Base-by-base conservation (phyloP, 1,140 invertebrate genomes). In the Chlorops oryzae region DNA sequence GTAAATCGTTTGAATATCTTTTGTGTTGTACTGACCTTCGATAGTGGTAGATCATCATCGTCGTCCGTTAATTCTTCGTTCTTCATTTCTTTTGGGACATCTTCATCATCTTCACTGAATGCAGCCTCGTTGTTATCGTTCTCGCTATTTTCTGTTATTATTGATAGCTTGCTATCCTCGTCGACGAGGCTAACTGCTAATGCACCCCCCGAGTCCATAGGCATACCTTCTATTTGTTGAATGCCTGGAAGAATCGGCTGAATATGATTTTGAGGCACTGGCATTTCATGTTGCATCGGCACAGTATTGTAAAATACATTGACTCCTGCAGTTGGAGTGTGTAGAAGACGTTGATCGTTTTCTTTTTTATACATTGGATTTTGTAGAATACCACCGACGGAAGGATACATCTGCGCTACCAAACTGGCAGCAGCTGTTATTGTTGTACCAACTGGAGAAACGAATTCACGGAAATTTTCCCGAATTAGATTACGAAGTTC, bases 391-490 rank as follows among this genome's bases (percentile, higher is more conserved):
- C n/a, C n/a, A n/a, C n/a, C n/a, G 18, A 47, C 37, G 1, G 46
- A 39, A 10, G 34, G 18, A 51, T 58, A 50, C 40, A 50, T 50
- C 43, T 13, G 17, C n/a, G 27, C n/a, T 32, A 40, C 22, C 40
- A 22, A n/a, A 39, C 34, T 15, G 51, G n/a, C 41, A 51, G 62
- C 13, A 50, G 39, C 34, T 15, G 58, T 72, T 51, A 72, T 63
- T 34, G 77, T 70, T n/a, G n/a, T n/a, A n/a, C n/a, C n/a, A 32
- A 76, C 71, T 23, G 79, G 74, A 40, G 81, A 78, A 62, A 90
- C 93, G 74, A 96, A 96, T 74, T 96, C 92, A 59, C 87, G 83
- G 69, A 96, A 96, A 47, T 87, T 90, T 62, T 94, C 91, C 53
- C 87, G 79, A 41, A 97, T 86, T 65, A 92, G 85, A 50, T 78